phyloP scores from a whole-genome alignment of 2,888 invertebrate genomes.

The Ischnus inquisitorius region DNA sequence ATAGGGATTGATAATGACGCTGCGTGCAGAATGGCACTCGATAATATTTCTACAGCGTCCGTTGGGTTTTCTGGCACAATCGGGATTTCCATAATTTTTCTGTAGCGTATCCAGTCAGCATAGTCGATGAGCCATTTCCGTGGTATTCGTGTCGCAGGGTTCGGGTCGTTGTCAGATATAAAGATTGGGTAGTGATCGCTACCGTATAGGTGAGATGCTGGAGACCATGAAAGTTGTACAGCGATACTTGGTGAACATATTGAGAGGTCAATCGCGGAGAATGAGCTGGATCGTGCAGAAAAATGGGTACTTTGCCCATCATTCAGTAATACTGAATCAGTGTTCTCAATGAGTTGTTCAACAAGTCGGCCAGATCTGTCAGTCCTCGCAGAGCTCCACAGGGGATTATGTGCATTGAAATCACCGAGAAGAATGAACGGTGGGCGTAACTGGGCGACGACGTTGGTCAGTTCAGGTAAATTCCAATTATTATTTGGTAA shows the following conservation, averaged over 20 bases:
- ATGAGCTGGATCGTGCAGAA: background rate
- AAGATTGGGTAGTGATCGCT: slow-evolving; percentile 25
- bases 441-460: background rate
- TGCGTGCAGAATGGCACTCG: background rate
- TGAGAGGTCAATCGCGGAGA: slow-evolving; percentile 14
- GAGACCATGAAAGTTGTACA: background rate
- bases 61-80: background rate
- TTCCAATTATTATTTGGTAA: background rate
- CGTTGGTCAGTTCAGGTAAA: background rate
- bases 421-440: slow-evolving; percentile 2
- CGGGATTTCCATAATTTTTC: background rate
- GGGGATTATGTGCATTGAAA: slow-evolving; percentile 1
- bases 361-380: background rate
- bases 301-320: slow-evolving; percentile 7
- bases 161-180: background rate
- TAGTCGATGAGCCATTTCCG: background rate
- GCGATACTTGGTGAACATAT: slow-evolving; percentile 12
- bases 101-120: background rate
- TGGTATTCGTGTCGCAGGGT: background rate
- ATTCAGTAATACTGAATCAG: slow-evolving; percentile 2
- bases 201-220: slow-evolving; percentile 13
- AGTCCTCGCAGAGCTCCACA: background rate
- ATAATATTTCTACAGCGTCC: background rate
- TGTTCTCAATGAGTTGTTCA: background rate
- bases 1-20: background rate